Base-by-base conservation (phyloP, 2,888 invertebrate genomes). In the Caenorhabditis sp. region DNA sequence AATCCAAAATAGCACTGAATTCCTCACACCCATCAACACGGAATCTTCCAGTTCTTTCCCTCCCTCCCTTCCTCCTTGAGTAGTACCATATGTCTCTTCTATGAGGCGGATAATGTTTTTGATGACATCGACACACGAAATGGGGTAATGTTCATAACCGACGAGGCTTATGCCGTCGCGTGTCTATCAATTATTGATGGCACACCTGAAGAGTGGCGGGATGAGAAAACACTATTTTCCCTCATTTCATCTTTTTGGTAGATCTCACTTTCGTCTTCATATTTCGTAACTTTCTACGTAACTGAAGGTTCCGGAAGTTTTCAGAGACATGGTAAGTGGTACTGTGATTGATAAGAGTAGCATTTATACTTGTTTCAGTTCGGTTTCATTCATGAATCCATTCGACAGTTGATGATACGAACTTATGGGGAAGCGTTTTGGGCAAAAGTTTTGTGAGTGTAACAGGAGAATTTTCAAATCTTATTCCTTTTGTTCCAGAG, bases 381-480 rank as follows among this genome's bases (percentile, higher is more conserved):
- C 76, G 92, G 92, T 19, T 90, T 92, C 82, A 90, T 92, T 69
- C 91, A 92, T 76, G 92, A 92, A 83, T 88, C 89, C 66, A 80
- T 92, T 28, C 90, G 90, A 1, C 87, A 89, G 72, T 74, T 90
- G 61, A 89, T 90, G 85, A 75, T 90, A 56, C 85, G 90, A 16
- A 89, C 88, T 38, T 90, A 90, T 75, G 92, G 91, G n/a, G 90
- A 91, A 58, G 90, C 90, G 14, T 87, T 90, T 61, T 92, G 91
- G 91, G 44, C 74, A 5, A 87, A 89, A 83, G 88, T 89, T 16
- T 51, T 91, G 91, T 91, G 58, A 76, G 89, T 81, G 28, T 47
- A 22, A 10, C 0, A 14, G 44, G 22, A 1, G 49, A 2, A 58
- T 49, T 49, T 3, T n/a, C 49, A 19, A 47, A 6, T 44, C 44